Conservation (phyloP, 1,140 invertebrate genomes). For the Hylaeus volcanicus region DNA sequence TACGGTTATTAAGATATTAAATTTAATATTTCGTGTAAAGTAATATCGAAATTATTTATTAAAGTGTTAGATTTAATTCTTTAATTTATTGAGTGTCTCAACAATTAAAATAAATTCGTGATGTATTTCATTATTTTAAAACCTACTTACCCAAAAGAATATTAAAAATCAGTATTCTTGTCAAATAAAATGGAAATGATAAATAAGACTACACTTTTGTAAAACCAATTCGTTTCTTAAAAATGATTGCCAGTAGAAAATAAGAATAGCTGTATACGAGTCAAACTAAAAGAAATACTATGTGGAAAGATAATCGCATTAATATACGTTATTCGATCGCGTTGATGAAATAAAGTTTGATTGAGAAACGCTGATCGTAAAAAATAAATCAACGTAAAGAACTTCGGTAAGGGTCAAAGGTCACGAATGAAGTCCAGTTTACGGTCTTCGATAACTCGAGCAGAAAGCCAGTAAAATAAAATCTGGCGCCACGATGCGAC, state of each 20-base stretch:
- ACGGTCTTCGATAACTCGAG: neutral
- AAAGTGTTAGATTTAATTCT: no score
- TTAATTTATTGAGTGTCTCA: no score
- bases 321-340: neutral
- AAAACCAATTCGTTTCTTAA: neutral
- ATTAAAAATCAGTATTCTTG: no score
- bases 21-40: no score
- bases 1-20: no score
- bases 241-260: neutral
- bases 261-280: neutral
- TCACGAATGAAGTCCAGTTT: neutral
- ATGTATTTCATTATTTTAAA: no score
- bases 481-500: no score
- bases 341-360: neutral
- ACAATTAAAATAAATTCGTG: no score
- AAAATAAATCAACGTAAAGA: neutral
- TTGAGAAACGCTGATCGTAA: neutral
- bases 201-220: no score
- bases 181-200: no score
- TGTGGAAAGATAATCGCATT: neutral
- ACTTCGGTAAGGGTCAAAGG: neutral
- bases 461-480: neutral
- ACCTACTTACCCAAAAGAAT: no score
- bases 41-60: no score
- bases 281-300: neutral